phyloP scores from a whole-genome alignment of 1,140 invertebrate genomes.

The Apis cerana region DNA sequence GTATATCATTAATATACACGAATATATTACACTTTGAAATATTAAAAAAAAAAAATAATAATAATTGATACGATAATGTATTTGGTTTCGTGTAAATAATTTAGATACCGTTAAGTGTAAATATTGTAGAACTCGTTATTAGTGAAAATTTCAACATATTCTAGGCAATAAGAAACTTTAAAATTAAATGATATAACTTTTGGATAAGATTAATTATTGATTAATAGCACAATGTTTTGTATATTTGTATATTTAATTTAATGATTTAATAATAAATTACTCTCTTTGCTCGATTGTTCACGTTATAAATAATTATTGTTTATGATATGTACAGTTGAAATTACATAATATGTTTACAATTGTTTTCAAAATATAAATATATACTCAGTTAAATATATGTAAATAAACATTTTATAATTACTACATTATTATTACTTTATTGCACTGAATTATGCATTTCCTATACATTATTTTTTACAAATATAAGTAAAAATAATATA shows the following conservation, averaged over 20 bases:
- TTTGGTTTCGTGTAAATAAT: conserved; percentile 61
- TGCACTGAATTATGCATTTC: conserved; percentile 8
- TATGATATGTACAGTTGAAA: conserved; percentile 70
- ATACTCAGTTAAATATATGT: conserved; percentile 70
- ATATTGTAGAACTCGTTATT: conserved; percentile 60
- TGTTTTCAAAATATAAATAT: conserved; percentile 67
- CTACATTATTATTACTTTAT: conserved; percentile 49
- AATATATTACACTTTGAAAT: background rate
- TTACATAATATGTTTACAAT: conserved; percentile 68
- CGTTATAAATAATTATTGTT: conserved; percentile 65
- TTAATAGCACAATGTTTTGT: conserved; percentile 62
- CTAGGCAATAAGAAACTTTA: conserved; percentile 52
- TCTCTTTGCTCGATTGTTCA: conserved; percentile 55
- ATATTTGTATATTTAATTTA: conserved; percentile 70
- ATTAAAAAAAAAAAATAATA: background rate
- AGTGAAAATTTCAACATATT: conserved; percentile 48
- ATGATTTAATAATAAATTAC: conserved; percentile 60
- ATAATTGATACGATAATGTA: conserved; percentile 50
- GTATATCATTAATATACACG: conserved; percentile 14
- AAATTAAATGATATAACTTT: conserved; percentile 59
- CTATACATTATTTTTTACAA: background rate
- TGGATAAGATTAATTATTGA: conserved; percentile 53
- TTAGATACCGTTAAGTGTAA: conserved; percentile 67
- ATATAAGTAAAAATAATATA: conserved; percentile 7
- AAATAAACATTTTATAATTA: conserved; percentile 76